phyloP scores from a whole-genome alignment of 2,113 vertebrate species.

The Vireo altiloquus region DNA sequence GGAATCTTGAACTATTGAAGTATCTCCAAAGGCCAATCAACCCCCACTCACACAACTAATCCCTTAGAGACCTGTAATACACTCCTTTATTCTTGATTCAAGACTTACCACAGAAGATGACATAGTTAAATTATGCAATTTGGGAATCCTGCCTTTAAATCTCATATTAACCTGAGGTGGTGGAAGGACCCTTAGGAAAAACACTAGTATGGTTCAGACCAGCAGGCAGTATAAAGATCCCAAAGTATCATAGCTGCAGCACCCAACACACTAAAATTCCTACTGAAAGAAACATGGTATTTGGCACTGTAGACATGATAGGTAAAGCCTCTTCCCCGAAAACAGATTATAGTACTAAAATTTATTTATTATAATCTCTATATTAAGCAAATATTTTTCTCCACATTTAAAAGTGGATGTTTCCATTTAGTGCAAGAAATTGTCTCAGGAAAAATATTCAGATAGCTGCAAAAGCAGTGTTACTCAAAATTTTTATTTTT shows the following conservation, averaged over 20 bases:
- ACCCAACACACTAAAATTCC: neutral
- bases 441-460: neutral
- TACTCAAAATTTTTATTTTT: neutral
- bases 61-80: neutral
- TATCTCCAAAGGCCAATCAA: neutral
- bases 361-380: neutral
- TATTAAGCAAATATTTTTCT: neutral
- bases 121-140: neutral
- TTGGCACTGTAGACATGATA: neutral
- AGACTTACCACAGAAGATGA: neutral
- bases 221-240: neutral
- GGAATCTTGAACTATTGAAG: neutral
- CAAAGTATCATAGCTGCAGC: neutral
- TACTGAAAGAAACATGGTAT: neutral
- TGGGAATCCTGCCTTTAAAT: neutral
- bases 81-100: neutral
- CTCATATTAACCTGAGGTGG: neutral
- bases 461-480: neutral
- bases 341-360: neutral
- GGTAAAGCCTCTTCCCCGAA: neutral
- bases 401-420: neutral
- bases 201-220: neutral
- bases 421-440: neutral
- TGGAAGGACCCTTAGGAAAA: neutral
- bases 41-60: neutral